Evolutionary conservation across 2,113 vertebrate species (phyloP).

Genomic region (Agapornis roseicollis): DNA sequence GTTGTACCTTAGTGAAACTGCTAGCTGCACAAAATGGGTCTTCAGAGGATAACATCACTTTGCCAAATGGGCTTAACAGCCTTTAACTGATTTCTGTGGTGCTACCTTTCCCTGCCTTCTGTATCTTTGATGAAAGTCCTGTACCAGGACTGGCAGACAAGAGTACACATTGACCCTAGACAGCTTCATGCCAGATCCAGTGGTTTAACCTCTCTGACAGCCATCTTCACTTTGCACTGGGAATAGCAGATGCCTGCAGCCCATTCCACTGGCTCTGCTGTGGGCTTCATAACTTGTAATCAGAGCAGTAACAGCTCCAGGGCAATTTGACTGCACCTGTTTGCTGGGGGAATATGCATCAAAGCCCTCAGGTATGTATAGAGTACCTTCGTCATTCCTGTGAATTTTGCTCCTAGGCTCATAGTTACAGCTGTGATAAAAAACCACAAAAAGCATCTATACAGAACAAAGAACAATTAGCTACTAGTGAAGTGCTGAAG

Average conservation of each 20-base stretch:
- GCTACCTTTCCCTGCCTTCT: neutral
- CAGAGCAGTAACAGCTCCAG: neutral
- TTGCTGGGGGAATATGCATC: neutral
- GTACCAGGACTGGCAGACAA: neutral
- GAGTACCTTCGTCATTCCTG: neutral
- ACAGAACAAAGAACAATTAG: neutral
- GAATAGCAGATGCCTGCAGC: neutral
- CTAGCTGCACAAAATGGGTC: neutral
- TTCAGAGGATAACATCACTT: neutral
- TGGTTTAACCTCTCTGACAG: neutral
- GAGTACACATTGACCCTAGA: too few species aligned
- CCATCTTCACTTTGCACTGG: neutral
- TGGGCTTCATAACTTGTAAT: neutral
- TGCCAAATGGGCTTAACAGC: rapidly evolving
- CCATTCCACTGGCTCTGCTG: neutral
- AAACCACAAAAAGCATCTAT: neutral
- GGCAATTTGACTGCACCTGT: neutral
- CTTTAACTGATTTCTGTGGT: neutral
- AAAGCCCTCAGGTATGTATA: neutral
- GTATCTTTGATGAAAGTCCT: neutral
- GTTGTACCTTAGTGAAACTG: neutral
- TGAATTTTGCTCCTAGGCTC: neutral
- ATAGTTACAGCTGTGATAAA: neutral
- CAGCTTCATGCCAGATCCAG: neutral
- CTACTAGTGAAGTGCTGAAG: neutral